Conservation (phyloP, 2,797 vertebrate species). For the Steatocranus sp. region DNA sequence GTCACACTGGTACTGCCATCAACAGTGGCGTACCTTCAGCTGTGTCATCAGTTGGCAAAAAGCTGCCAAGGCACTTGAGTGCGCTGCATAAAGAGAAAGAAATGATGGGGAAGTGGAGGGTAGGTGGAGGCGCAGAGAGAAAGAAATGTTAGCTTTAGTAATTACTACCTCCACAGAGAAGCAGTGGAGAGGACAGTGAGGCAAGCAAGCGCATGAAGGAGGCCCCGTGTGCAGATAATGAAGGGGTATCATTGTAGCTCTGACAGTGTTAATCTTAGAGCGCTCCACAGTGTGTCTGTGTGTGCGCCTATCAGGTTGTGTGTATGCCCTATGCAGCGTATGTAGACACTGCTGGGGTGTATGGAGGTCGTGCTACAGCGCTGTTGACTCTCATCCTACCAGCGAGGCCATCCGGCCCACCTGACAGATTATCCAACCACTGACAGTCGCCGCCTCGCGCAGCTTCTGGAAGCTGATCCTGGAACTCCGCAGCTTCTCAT, state of each 20-base stretch:
- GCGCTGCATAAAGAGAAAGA: slow-evolving; percentile 26
- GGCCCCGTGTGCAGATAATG: slow-evolving; percentile 79
- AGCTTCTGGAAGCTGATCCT: slow-evolving; percentile 2
- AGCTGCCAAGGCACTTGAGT: slow-evolving; percentile 27
- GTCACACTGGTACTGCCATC: slow-evolving; percentile 29
- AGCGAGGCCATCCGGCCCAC: slow-evolving; percentile 54
- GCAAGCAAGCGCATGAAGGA: slow-evolving; percentile 67
- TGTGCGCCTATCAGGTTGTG: slow-evolving; percentile 16
- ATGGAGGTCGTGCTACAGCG: slow-evolving; percentile 28
- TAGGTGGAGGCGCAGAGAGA: slow-evolving; percentile 54
- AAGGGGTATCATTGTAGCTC: slow-evolving; percentile 78
- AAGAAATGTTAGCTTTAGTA: slow-evolving; percentile 76
- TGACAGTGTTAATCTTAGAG: slow-evolving; percentile 82
- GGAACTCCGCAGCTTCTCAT: neutral
- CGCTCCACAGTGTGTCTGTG: slow-evolving; percentile 27
- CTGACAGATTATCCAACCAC: slow-evolving; percentile 63
- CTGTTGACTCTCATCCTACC: slow-evolving; percentile 53
- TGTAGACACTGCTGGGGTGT: slow-evolving; percentile 16
- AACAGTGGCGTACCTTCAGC: slow-evolving; percentile 44
- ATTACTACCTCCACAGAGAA: slow-evolving; percentile 77
- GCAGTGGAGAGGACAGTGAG: slow-evolving; percentile 71
- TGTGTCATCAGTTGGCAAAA: slow-evolving; percentile 54
- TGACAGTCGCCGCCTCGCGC: slow-evolving; percentile 41
- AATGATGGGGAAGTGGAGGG: slow-evolving; percentile 39
- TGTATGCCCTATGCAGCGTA: slow-evolving; percentile 9